Percentiles rank a stretch among this genome's conserved stretches.
These are phyloP conservation scores for Menidia menidia DNA, from an alignment of 2,797 vertebrate species.

Conservation along the genomic window DNA sequence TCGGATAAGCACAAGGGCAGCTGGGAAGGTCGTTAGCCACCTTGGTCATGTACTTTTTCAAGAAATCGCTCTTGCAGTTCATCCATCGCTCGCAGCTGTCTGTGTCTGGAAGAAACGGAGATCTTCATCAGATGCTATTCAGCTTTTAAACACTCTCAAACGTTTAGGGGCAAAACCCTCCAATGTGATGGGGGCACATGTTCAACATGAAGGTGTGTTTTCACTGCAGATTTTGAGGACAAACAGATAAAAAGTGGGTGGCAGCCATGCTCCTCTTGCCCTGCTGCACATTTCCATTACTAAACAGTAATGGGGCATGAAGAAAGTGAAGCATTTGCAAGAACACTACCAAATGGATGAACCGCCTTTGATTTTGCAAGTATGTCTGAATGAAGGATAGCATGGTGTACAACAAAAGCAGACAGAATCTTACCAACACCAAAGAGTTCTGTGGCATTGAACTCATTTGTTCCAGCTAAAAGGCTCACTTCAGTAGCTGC, in stretches of 20 bases:
- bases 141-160: background rate
- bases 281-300: conserved; percentile 18
- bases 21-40: conserved; percentile 91
- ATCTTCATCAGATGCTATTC: conserved; percentile 7
- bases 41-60: conserved; percentile 92
- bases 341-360: conserved; percentile 58
- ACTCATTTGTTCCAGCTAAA: conserved; percentile 93
- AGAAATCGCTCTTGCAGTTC: conserved; percentile 94
- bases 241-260: conserved; percentile 22
- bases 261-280: conserved; percentile 41
- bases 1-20: conserved; percentile 92
- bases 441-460: conserved; percentile 96
- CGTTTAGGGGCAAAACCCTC: conserved; percentile 15
- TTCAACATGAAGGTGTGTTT: conserved; percentile 29
- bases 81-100: conserved; percentile 98
- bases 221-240: conserved; percentile 43
- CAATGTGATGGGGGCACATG: conserved; percentile 13
- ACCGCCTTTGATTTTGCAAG: conserved; percentile 51
- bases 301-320: conserved; percentile 54
- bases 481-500: conserved; percentile 96
- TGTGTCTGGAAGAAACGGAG: conserved; percentile 82
- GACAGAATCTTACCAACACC: conserved; percentile 90
- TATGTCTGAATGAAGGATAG: conserved; percentile 54
- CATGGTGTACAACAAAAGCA: conserved; percentile 24
- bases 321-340: conserved; percentile 60